A percentile compares a stretch with the other conserved stretches of the same genome.
Evolutionary conservation across 2,113 vertebrate species (phyloP).

Genomic region (Terrapene triunguis): DNA sequence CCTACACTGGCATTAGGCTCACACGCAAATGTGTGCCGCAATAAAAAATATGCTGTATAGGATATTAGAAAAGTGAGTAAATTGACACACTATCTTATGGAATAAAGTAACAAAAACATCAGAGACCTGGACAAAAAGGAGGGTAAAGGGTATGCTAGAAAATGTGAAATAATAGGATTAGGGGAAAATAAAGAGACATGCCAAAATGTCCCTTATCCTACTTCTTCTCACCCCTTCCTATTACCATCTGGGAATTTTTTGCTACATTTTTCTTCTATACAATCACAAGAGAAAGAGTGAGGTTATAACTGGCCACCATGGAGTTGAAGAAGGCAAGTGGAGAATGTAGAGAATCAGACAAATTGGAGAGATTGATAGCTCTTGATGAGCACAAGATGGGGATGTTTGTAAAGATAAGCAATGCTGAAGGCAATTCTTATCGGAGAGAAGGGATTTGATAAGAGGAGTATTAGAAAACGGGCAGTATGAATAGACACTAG

Average conservation of each 20-base stretch:
- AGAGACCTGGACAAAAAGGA: not conserved
- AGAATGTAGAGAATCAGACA: slow-evolving; percentile 46
- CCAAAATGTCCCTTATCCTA: not conserved
- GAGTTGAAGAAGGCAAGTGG: slow-evolving; percentile 9
- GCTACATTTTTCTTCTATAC: not conserved
- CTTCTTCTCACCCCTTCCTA: not conserved
- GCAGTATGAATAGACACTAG: not conserved
- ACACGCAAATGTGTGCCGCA: not conserved
- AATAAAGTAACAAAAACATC: not conserved
- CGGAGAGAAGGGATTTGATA: slow-evolving; percentile 12
- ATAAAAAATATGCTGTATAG: not conserved
- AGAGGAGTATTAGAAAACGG: slow-evolving; percentile 1
- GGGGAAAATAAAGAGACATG: not conserved
- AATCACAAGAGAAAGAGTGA: not conserved
- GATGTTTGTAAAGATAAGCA: not conserved
- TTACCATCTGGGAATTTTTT: not conserved
- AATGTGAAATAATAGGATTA: not conserved
- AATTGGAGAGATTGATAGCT: slow-evolving; percentile 36
- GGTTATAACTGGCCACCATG: not conserved
- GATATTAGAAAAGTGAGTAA: not conserved
- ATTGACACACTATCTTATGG: rapidly evolving
- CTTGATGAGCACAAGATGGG: slow-evolving; percentile 46
- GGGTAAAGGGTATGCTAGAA: not conserved
- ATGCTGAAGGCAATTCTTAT: not conserved
- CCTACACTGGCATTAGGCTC: not conserved